Percentiles rank a stretch among this genome's conserved stretches.
Conservation (phyloP, 2,888 invertebrate species). For the Peribatodes rhomboidaria region DNA sequence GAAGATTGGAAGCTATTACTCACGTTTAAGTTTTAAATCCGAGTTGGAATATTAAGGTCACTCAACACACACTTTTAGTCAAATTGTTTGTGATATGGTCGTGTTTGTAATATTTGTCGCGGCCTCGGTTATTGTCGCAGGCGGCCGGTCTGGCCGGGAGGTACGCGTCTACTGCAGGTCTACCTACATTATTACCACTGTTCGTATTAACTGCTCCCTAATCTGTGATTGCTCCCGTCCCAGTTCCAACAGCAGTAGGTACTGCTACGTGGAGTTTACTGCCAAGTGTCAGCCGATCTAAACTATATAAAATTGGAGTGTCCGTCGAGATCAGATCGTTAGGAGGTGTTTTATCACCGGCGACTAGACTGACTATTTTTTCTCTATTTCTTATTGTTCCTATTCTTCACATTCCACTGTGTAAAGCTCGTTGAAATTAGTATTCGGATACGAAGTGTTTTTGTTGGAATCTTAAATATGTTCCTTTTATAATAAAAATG, state of each 20-base stretch:
- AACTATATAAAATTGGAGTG: conserved; percentile 60
- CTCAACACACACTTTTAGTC: conserved; percentile 40
- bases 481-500: too few relatives aligned
- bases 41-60: conserved; percentile 32
- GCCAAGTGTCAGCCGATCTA: conserved; percentile 41
- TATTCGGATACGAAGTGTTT: not conserved
- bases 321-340: conserved; percentile 58
- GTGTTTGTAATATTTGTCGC: conserved; percentile 33
- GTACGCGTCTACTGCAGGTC: conserved; percentile 43
- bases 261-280: conserved; percentile 21
- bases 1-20: conserved; percentile 32
- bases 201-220: conserved; percentile 18
- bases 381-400: conserved; percentile 7
- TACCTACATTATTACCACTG: conserved; percentile 37
- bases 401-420: not conserved
- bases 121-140: conserved; percentile 14
- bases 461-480: too few relatives aligned
- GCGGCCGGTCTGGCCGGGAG: conserved; percentile 39
- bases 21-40: conserved; percentile 40
- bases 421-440: not conserved
- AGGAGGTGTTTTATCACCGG: conserved; percentile 45
- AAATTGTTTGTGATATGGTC: conserved; percentile 35
- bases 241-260: conserved; percentile 45
- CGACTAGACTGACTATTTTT: conserved; percentile 6
- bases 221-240: conserved; percentile 19